Evolutionary conservation across 2,113 vertebrate genomes (phyloP).

Genomic region (Campylomormyrus tamandua): DNA sequence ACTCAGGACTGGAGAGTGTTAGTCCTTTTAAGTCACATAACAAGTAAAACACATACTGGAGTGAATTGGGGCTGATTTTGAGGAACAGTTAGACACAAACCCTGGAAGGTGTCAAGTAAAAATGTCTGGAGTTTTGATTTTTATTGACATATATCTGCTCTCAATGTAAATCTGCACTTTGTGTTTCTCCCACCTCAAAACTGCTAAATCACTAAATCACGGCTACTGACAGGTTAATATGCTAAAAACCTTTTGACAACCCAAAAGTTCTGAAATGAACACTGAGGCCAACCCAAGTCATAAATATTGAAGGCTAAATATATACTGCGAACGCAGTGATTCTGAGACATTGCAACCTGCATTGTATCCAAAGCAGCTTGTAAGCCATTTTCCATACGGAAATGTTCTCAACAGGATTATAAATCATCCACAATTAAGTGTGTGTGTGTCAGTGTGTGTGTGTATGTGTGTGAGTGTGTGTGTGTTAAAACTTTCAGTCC

Average conservation of each 20-base stretch:
- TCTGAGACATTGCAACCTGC: background rate
- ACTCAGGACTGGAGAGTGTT: background rate
- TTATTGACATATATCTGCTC: background rate
- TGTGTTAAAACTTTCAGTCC: background rate
- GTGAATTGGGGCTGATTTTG: background rate
- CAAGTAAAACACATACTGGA: background rate
- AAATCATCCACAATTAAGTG: background rate
- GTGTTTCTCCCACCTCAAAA: background rate
- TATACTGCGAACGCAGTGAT: background rate
- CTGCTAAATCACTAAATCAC: background rate
- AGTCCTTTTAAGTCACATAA: background rate
- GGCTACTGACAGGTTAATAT: background rate
- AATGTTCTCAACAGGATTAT: background rate
- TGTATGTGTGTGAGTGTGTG: background rate
- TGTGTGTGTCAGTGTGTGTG: background rate
- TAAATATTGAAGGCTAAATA: background rate
- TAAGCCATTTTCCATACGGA: background rate
- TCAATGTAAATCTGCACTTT: background rate
- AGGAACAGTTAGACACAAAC: background rate
- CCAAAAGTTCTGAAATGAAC: background rate
- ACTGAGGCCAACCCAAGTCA: background rate
- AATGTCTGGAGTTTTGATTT: background rate
- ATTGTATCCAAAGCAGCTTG: background rate
- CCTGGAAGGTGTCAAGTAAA: background rate
- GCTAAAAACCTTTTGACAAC: background rate